These are phyloP conservation scores for Aelia acuminata DNA, from an alignment of 2,888 invertebrate genomes.

Conservation along the genomic window DNA sequence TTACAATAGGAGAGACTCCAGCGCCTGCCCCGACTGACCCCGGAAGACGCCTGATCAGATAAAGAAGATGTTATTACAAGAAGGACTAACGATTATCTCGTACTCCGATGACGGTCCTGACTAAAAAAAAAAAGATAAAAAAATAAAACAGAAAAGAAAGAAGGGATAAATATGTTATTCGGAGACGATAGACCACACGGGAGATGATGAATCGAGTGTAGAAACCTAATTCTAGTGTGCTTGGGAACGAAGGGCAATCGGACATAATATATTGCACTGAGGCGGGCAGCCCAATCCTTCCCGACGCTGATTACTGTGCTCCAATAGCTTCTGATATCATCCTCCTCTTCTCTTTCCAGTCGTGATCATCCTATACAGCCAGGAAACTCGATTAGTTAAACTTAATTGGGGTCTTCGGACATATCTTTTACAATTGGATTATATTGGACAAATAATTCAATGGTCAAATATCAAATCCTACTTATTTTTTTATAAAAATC, in stretches of 20 bases:
- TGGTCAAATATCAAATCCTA: too few species aligned
- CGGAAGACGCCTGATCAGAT: conserved; percentile 45
- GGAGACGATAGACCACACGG: conserved; percentile 20
- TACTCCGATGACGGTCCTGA: background rate
- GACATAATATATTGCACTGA: conserved; percentile 42
- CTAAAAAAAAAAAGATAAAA: background rate
- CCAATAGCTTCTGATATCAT: conserved; percentile 39
- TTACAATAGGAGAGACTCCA: background rate
- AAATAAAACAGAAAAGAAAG: too few species aligned
- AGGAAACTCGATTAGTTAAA: background rate
- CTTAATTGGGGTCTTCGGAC: background rate
- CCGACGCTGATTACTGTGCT: background rate
- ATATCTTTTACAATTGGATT: too few species aligned
- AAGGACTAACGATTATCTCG: conserved; percentile 40
- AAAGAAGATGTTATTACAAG: conserved; percentile 29
- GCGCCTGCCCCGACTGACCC: conserved; percentile 12
- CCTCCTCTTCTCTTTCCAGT: background rate
- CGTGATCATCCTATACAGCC: background rate
- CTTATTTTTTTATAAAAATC: too few species aligned
- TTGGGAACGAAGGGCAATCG: background rate
- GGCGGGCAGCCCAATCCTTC: background rate
- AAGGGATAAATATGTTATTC: too few species aligned
- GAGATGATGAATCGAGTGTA: conserved; percentile 41
- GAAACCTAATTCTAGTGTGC: conserved; percentile 40
- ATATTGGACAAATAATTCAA: too few species aligned